Evolutionary conservation across 2,113 vertebrate genomes (phyloP).

Genomic region (Kryptolebias marmoratus): DNA sequence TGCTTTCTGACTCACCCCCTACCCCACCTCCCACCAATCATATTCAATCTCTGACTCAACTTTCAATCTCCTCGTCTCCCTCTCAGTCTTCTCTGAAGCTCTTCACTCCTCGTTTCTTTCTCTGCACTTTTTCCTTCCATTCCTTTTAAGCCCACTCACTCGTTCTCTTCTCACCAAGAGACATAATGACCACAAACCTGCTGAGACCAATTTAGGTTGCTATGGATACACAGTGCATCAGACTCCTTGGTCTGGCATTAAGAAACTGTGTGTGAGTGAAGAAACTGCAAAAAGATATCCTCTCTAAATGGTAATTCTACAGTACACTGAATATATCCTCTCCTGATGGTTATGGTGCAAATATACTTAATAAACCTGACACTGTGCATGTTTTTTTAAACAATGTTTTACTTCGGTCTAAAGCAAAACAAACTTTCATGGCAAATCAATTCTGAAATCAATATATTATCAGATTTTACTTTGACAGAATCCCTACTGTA

Average conservation of each 20-base stretch:
- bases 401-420: too few species aligned
- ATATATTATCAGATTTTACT: too few species aligned
- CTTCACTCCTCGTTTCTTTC: conserved; percentile 24
- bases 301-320: not conserved
- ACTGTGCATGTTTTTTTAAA: too few species aligned
- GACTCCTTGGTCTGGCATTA: conserved; percentile 21
- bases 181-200: conserved; percentile 44
- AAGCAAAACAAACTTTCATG: too few species aligned
- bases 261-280: conserved; percentile 1
- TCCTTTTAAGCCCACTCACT: conserved; percentile 15
- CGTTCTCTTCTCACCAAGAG: conserved; percentile 22
- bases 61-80: conserved; percentile 32
- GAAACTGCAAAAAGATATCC: not conserved
- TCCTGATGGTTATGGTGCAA: too few species aligned
- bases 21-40: conserved; percentile 40
- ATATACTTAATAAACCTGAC: too few species aligned
- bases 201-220: conserved; percentile 60
- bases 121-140: not conserved
- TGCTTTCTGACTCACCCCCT: conserved; percentile 56
- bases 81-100: conserved; percentile 37
- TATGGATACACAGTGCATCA: conserved; percentile 52
- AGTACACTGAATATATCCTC: too few species aligned
- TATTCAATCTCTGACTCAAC: conserved; percentile 52
- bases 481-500: too few species aligned
- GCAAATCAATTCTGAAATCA: too few species aligned